phyloP scores from a whole-genome alignment of 2,797 vertebrate genomes.

The Anisognathus igniventris region DNA sequence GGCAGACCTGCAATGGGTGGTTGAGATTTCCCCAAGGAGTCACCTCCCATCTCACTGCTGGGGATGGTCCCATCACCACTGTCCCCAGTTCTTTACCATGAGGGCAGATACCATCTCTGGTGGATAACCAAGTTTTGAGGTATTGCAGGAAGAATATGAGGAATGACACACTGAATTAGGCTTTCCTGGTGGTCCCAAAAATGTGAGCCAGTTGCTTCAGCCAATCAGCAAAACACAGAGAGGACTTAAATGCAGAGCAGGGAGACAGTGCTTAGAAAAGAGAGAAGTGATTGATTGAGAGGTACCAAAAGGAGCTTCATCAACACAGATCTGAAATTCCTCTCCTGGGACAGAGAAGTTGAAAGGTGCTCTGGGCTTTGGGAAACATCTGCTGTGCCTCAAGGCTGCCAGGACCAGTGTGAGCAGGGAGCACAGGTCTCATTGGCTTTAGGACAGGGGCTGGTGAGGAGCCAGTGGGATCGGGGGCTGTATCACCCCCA shows the following conservation, averaged over 20 bases:
- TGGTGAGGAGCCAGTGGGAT: neutral
- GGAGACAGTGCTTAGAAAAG: neutral
- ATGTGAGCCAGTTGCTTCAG: neutral
- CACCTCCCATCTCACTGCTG: neutral
- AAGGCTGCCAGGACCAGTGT: rapidly evolving
- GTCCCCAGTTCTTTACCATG: neutral
- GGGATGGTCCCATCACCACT: neutral
- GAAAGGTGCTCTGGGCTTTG: neutral
- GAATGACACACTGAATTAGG: neutral
- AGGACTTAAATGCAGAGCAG: neutral
- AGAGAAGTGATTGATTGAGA: neutral
- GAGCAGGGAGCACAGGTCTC: neutral
- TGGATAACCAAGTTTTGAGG: neutral
- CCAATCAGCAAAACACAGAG: neutral
- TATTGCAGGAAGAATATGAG: neutral
- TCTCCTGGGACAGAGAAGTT: neutral
- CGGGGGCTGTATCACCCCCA: rapidly evolving
- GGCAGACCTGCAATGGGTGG: neutral
- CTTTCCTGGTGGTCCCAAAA: neutral
- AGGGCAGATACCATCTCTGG: neutral
- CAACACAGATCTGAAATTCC: neutral
- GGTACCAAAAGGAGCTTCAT: neutral
- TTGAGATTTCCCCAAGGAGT: neutral
- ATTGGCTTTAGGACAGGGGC: neutral
- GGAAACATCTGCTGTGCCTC: neutral